Base-by-base conservation (phyloP, 2,113 vertebrate species). In the Chelonoidis abingdonii region DNA sequence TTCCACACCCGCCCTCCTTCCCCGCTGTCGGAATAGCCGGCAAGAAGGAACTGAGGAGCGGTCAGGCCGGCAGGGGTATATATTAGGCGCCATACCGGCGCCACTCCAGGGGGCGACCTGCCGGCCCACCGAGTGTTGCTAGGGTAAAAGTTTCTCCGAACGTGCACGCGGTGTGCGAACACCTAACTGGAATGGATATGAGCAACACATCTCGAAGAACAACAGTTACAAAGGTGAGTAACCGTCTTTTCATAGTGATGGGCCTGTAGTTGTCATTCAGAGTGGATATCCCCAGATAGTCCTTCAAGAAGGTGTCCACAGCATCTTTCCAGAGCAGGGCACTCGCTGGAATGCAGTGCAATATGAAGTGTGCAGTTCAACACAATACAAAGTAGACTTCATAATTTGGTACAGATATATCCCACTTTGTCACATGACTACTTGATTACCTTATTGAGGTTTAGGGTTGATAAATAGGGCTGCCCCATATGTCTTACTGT, bases 321-420 rank as follows among this genome's bases (percentile, higher is more conserved):
- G 3, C n/a, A 41, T 41, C 38, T 0, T 2, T 50, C 22, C 75
- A 49, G 49, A 57, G 54, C 79, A 89, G 38, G 65, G 49, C 12
- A 84, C 21, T 83, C 3, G 19, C 12, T 84, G 53, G 76, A 65
- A 21, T 27, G 35, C 44, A 83, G 14, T 41, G 5, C 88, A 27
- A 10, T 62, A 88, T 76, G 13, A 25, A 41, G 44, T 86, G 9
- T 38, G 49, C 8, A 6, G 27, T 22, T 82, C 12, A 44, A 11
- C 19, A 6, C 54, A 3, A 4, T 59, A 5, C 1, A 65, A 52
- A 79, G 72, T 6, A 1, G 2, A 2, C 8, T 8, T 69, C 3
- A 14, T 86, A 5, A 25, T 25, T 41, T 59, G 41, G 16, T 44
- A 44, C 25, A 54, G 80, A 2, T 65, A 8, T 25, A 21, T 1